Conservation (phyloP, 2,113 vertebrate species). For the Prochilodus magdalenae region DNA sequence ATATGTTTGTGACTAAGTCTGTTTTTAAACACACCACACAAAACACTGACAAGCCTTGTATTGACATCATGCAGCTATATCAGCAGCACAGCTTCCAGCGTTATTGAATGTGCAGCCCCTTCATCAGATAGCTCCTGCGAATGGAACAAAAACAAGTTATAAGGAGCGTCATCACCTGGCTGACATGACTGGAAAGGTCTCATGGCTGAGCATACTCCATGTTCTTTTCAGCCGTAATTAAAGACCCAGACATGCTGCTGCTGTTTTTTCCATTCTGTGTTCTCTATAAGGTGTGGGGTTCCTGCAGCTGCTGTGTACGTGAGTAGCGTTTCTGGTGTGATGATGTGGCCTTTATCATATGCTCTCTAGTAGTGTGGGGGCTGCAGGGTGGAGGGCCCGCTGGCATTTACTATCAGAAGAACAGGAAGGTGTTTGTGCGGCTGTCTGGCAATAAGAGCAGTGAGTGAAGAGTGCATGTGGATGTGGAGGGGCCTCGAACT, state of each 20-base stretch:
- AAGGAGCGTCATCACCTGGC: slow-evolving; percentile 25
- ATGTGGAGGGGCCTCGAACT: neutral
- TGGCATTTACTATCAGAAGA: slow-evolving; percentile 35
- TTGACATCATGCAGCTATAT: no score
- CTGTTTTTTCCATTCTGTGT: neutral
- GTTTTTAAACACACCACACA: no score
- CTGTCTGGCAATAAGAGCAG: neutral
- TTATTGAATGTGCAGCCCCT: neutral
- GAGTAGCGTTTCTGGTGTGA: slow-evolving; percentile 16
- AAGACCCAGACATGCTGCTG: neutral
- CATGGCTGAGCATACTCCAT: slow-evolving; percentile 28
- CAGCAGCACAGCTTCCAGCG: no score
- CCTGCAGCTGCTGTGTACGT: neutral
- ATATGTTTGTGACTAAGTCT: no score
- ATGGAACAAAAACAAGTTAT: slow-evolving; percentile 41
- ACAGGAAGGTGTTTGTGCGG: slow-evolving; percentile 27
- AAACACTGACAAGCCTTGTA: no score
- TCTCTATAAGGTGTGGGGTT: neutral
- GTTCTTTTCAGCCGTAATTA: slow-evolving; percentile 44
- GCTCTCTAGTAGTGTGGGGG: slow-evolving; percentile 3
- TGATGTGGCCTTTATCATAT: slow-evolving; percentile 23
- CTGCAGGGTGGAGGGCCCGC: neutral
- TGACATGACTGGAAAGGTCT: slow-evolving; percentile 19
- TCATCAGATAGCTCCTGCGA: slow-evolving; percentile 9
- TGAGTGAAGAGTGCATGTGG: neutral